Conservation (phyloP, 1,140 invertebrate genomes). For the Latrodectus geometricus region DNA sequence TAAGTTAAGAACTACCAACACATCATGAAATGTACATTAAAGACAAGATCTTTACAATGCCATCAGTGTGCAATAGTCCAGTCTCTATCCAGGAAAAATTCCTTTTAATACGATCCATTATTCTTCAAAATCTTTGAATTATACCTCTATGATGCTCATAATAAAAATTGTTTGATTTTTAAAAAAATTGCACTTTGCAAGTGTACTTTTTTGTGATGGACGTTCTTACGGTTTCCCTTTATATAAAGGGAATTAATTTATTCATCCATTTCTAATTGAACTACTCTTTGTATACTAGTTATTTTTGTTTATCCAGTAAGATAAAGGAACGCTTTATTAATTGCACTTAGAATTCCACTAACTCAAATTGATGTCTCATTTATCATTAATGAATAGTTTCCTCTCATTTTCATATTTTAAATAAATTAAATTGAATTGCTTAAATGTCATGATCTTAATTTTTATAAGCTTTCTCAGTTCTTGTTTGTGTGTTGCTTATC, state of each 20-base stretch:
- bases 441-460: background rate
- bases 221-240: background rate
- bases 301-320: too few species aligned
- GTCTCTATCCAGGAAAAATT: background rate
- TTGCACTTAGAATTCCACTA: too few species aligned
- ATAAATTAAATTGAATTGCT: background rate
- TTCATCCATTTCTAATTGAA: too few species aligned
- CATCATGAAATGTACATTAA: background rate
- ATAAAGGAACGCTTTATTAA: too few species aligned
- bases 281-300: too few species aligned
- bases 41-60: background rate
- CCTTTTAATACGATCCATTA: background rate
- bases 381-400: background rate
- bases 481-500: background rate
- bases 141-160: too few species aligned
- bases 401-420: background rate
- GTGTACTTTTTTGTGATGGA: background rate
- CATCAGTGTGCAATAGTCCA: slow-evolving; percentile 6
- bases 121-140: background rate
- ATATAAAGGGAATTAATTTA: background rate
- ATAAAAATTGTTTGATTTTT: background rate
- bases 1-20: slow-evolving; percentile 3
- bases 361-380: background rate
- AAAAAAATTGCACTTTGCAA: background rate
- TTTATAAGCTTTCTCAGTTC: background rate